Conservation (phyloP, 92 coral and sea anemone genomes). For the Bergia puertoricense region DNA sequence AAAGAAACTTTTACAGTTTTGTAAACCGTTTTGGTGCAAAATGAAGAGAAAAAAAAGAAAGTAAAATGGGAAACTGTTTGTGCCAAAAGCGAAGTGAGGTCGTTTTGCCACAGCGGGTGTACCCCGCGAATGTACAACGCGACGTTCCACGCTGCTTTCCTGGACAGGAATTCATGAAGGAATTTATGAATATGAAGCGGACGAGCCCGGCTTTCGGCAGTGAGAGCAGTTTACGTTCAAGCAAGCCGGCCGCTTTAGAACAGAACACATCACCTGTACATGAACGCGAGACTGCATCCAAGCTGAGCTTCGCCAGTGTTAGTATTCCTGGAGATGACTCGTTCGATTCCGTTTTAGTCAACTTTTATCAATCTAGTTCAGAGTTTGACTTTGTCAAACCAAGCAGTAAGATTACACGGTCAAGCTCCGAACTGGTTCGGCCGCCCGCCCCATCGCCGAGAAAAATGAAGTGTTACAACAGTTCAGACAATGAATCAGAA, state of each 20-base stretch:
- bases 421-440: neutral
- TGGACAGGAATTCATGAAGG: too few species aligned
- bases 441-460: constrained; percentile 14
- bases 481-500: neutral
- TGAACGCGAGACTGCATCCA: neutral
- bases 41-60: neutral
- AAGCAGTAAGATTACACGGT: neutral
- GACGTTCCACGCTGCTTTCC: neutral
- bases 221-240: constrained; percentile 15
- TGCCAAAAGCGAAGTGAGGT: constrained; percentile 6
- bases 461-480: neutral
- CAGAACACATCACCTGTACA: neutral
- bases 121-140: neutral
- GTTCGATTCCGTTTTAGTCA: constrained; percentile 6
- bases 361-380: neutral
- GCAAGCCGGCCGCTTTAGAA: neutral
- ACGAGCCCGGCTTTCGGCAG: neutral
- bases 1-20: neutral
- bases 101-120: neutral
- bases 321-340: neutral
- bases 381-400: neutral
- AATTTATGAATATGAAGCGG: neutral
- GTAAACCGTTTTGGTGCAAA: neutral
- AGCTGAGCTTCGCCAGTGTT: neutral
- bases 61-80: constrained; percentile 26